Conservation (phyloP, 2,113 vertebrate species). For the Serinus canaria region DNA sequence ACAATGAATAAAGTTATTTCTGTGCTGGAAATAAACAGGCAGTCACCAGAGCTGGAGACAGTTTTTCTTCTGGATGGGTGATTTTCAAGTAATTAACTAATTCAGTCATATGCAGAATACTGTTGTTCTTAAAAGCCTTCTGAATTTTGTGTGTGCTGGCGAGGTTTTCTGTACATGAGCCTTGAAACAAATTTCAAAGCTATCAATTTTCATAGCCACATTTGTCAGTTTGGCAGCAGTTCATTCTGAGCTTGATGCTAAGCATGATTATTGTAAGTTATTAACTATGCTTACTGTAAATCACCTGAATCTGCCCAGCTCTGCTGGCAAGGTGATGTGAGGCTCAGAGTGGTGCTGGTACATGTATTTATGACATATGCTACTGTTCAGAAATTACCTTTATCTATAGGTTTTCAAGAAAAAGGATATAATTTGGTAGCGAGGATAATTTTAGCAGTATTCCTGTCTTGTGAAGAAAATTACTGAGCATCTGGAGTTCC, state of each 20-base stretch:
- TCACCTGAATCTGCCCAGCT: background rate
- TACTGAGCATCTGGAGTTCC: background rate
- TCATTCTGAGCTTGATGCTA: conserved; percentile 31
- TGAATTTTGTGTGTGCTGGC: background rate
- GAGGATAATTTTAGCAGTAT: background rate
- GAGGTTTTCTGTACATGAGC: background rate
- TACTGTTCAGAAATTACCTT: background rate
- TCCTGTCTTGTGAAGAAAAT: background rate
- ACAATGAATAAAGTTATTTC: background rate
- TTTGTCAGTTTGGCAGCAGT: conserved; percentile 36
- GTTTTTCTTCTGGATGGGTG: background rate
- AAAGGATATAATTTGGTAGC: background rate
- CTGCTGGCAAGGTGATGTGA: background rate
- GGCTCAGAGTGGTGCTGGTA: background rate
- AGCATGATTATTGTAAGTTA: conserved; percentile 37
- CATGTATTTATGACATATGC: background rate
- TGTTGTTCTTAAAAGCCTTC: background rate
- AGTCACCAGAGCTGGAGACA: background rate
- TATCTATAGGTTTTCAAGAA: background rate
- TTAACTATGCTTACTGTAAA: background rate
- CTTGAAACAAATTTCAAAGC: conserved; percentile 25
- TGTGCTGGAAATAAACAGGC: background rate
- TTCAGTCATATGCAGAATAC: background rate
- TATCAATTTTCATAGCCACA: background rate
- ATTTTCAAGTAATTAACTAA: background rate